phyloP scores from a whole-genome alignment of 1,140 invertebrate genomes.

The Apis laboriosa region DNA sequence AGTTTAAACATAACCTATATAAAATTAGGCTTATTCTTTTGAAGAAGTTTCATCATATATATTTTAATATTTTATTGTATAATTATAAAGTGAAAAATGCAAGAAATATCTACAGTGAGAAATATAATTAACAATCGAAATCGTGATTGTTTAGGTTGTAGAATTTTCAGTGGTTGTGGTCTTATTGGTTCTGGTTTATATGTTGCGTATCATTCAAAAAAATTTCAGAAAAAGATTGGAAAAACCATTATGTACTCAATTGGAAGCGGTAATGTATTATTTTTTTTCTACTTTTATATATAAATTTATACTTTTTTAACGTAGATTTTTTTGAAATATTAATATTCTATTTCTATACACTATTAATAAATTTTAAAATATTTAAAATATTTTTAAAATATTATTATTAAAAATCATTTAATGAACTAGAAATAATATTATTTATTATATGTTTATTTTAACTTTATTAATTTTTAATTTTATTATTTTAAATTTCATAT shows the following conservation, averaged over 20 bases:
- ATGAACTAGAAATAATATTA: not conserved
- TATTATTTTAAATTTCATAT: too few relatives aligned
- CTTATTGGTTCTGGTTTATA: constrained; percentile 77
- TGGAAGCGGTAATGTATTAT: constrained; percentile 63
- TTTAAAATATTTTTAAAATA: not conserved
- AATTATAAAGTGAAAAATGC: constrained; percentile 5
- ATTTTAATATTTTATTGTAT: not conserved
- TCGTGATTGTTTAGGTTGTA: constrained; percentile 74
- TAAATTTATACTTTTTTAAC: not conserved
- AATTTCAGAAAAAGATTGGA: constrained; percentile 64
- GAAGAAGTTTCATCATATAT: not conserved
- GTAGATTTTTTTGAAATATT: not conserved
- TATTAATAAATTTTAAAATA: not conserved
- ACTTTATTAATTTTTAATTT: not conserved
- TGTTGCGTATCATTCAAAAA: constrained; percentile 72
- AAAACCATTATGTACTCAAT: constrained; percentile 69
- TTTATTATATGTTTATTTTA: not conserved
- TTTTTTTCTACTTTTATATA: not conserved
- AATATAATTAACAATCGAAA: constrained; percentile 65
- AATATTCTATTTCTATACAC: not conserved
- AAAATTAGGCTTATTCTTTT: not conserved
- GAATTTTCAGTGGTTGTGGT: constrained; percentile 74
- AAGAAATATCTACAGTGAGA: constrained; percentile 27
- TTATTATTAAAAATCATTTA: not conserved
- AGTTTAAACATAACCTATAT: constrained; percentile 8